Evolutionary conservation across 2,113 vertebrate genomes (phyloP).

Genomic region (Henicopernis longicauda): DNA sequence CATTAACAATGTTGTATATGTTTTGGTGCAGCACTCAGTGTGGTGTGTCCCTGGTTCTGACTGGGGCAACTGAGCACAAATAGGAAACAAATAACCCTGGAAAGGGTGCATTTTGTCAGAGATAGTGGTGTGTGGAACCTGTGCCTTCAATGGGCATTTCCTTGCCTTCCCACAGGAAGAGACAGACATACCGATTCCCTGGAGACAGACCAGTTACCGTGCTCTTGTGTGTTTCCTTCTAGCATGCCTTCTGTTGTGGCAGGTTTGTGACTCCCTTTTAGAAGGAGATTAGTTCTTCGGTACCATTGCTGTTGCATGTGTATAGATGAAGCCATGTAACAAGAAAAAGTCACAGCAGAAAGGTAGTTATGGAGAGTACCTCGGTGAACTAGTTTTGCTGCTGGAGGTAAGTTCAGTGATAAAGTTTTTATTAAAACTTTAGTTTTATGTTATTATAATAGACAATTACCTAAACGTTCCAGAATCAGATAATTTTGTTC

Average conservation of each 20-base stretch:
- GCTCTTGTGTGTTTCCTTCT: neutral
- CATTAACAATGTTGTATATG: rapidly evolving
- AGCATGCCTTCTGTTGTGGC: neutral
- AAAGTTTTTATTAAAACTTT: neutral
- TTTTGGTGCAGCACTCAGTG: neutral
- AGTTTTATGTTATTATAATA: neutral
- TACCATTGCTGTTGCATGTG: rapidly evolving
- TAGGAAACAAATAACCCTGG: neutral
- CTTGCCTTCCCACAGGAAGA: neutral
- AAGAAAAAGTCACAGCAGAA: neutral
- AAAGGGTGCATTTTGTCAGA: neutral
- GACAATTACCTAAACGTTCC: neutral
- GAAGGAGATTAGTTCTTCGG: neutral
- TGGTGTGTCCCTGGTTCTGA: neutral
- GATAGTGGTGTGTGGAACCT: neutral
- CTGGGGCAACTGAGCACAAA: neutral
- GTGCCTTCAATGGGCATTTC: neutral
- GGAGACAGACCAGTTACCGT: neutral
- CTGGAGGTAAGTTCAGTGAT: neutral
- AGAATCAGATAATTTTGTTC: neutral
- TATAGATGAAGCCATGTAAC: neutral
- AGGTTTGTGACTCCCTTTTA: neutral
- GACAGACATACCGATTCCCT: neutral
- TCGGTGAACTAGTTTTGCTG: neutral
- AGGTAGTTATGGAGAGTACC: neutral